Percentiles rank a stretch among this genome's conserved stretches.
phyloP scores from a whole-genome alignment of 2,113 vertebrate species.

The Sinocyclocheilus anshuiensis region DNA sequence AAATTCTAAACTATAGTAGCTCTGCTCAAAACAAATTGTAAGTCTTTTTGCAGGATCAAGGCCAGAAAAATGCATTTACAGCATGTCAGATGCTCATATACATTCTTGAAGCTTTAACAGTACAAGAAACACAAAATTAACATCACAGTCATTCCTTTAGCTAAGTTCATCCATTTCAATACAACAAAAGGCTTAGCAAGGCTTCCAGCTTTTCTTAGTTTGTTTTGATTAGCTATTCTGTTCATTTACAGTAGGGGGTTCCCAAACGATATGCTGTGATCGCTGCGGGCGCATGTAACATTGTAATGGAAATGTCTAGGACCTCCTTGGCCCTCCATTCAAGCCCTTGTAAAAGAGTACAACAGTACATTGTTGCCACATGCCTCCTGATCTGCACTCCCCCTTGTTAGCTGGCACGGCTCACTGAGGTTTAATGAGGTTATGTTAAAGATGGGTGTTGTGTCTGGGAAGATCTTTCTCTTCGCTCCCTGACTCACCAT shows the following conservation, averaged over 20 bases:
- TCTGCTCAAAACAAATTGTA: not conserved
- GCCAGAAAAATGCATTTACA: not conserved
- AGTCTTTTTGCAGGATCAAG: not conserved
- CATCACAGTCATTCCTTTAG: not conserved
- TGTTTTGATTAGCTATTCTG: conserved; percentile 11
- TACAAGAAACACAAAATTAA: not conserved
- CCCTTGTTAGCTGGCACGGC: conserved; percentile 22
- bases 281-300: conserved; percentile 22
- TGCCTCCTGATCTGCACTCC: conserved; percentile 17
- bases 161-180: not conserved
- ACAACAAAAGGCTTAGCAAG: not conserved
- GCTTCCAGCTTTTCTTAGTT: conserved; percentile 2
- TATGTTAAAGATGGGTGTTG: conserved; percentile 41
- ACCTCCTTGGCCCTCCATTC: conserved; percentile 13
- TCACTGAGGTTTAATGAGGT: conserved; percentile 28
- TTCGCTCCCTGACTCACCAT: conserved; percentile 27
- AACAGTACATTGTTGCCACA: conserved; percentile 54
- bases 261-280: conserved; percentile 43
- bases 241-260: conserved; percentile 38
- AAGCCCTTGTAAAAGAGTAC: conserved; percentile 42
- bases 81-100: not conserved
- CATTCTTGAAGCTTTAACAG: not conserved
- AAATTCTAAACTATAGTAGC: not conserved
- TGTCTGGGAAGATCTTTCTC: conserved; percentile 18
- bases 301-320: conserved; percentile 57